These are phyloP conservation scores for Leptoclinus maculatus DNA, from an alignment of 2,797 vertebrate genomes.

Conservation along the genomic window DNA sequence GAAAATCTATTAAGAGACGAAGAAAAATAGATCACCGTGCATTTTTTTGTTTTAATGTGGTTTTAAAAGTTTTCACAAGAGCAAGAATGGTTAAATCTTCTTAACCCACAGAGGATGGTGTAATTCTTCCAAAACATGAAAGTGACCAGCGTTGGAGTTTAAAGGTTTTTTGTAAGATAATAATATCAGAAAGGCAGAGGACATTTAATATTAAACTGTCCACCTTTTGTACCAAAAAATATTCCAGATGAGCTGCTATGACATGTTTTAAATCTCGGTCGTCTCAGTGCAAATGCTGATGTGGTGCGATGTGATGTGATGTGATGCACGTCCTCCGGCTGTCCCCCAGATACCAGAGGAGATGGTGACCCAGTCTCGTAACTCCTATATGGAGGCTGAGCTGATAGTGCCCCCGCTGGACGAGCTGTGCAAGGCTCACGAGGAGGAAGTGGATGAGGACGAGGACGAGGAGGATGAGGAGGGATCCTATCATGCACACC, in stretches of 20 bases:
- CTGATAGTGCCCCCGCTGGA: conserved; percentile 88
- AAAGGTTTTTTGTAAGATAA: background rate
- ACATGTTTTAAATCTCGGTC: background rate
- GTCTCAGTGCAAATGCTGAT: background rate
- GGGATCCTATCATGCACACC: conserved; percentile 84
- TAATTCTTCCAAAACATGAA: background rate
- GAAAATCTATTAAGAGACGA: background rate
- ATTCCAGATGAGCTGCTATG: background rate
- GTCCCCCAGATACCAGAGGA: conserved; percentile 89
- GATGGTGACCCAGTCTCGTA: conserved; percentile 90
- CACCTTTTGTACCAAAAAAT: background rate
- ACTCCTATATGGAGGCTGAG: conserved; percentile 90
- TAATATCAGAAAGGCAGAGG: background rate
- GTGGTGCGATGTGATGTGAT: conserved; percentile 13
- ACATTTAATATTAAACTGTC: background rate
- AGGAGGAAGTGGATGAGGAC: conserved; percentile 78
- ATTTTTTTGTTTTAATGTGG: background rate
- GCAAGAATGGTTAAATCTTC: background rate
- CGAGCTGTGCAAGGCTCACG: conserved; percentile 87
- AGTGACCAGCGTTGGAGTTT: background rate
- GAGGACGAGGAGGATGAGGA: conserved; percentile 80
- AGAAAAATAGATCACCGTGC: conserved; percentile 7
- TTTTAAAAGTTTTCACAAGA: background rate
- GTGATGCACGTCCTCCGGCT: conserved; percentile 11
- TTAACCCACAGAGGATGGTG: background rate